A percentile compares a stretch with the other conserved stretches of the same genome.
Evolutionary conservation across 2,113 vertebrate genomes (phyloP).

Genomic region (Cnemophilus loriae): DNA sequence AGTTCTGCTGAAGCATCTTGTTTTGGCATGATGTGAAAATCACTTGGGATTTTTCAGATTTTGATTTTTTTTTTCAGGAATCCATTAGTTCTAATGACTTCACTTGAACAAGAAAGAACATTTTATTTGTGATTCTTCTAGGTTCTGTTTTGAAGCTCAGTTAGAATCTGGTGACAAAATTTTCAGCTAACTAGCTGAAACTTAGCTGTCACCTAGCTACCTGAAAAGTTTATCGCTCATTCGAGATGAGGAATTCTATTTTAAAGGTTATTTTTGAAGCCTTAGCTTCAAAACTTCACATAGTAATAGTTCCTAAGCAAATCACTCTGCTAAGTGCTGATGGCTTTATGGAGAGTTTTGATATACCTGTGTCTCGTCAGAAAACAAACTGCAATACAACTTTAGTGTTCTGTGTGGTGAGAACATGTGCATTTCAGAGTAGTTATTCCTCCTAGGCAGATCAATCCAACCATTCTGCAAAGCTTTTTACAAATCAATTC

Average conservation of each 20-base stretch:
- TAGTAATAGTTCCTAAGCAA: background rate
- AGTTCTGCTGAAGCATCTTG: constrained; percentile 9
- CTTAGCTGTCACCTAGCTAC: background rate
- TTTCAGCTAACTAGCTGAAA: background rate
- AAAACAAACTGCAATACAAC: background rate
- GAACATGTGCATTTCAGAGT: background rate
- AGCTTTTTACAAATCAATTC: background rate
- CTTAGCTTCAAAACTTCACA: background rate
- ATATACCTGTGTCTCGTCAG: background rate
- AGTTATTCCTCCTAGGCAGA: background rate
- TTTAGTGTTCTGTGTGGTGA: background rate
- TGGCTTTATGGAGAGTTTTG: background rate
- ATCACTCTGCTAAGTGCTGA: background rate
- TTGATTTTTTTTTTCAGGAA: background rate
- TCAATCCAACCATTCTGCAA: background rate
- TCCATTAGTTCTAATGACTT: background rate
- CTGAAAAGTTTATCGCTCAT: background rate
- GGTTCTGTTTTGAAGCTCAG: background rate
- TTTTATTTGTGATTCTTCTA: background rate
- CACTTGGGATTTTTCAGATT: background rate
- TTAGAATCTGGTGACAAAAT: background rate
- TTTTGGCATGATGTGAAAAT: constrained; percentile 21
- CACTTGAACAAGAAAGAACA: background rate
- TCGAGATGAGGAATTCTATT: background rate
- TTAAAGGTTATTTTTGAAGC: background rate